Conservation (phyloP, 2,797 vertebrate species). For the Catharus ustulatus region DNA sequence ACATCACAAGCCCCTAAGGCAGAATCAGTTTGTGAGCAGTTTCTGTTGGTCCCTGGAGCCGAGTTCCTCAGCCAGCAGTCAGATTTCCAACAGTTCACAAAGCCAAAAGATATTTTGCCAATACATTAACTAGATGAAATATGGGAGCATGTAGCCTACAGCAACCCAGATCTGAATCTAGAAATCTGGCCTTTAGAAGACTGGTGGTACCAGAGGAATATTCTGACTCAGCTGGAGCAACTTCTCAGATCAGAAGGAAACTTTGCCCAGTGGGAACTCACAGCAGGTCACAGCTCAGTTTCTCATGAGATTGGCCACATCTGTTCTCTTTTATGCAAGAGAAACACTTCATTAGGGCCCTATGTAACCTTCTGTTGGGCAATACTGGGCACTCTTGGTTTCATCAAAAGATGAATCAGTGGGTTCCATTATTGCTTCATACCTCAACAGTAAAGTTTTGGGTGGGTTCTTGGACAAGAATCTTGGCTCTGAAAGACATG, state of each 20-base stretch:
- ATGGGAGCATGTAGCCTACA: not conserved
- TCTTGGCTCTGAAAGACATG: not conserved
- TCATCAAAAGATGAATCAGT: slow-evolving; percentile 53
- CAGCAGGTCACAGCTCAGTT: slow-evolving; percentile 42
- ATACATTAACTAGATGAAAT: not conserved
- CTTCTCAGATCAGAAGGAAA: slow-evolving; percentile 30
- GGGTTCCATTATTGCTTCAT: slow-evolving; percentile 60
- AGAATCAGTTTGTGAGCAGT: not conserved
- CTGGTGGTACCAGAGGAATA: slow-evolving; percentile 19
- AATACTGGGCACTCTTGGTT: slow-evolving; percentile 58
- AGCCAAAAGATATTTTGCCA: not conserved
- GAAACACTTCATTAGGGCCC: slow-evolving; percentile 51
- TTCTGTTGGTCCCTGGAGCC: not conserved
- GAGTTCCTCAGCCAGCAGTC: not conserved
- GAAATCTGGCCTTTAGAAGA: not conserved
- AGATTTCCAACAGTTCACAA: not conserved
- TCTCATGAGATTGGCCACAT: slow-evolving; percentile 60
- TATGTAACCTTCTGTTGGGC: slow-evolving; percentile 47
- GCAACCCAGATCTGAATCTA: slow-evolving; percentile 26
- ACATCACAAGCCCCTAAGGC: not conserved
- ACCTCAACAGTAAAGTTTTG: slow-evolving; percentile 35
- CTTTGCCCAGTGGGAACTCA: slow-evolving; percentile 32
- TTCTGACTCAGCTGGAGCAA: slow-evolving; percentile 25
- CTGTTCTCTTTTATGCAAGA: slow-evolving; percentile 56
- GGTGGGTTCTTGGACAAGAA: slow-evolving; percentile 35